A percentile compares a stretch with the other conserved stretches of the same genome.
phyloP scores from a whole-genome alignment of 2,888 invertebrate species.

The Nipponacmea schrenckii region DNA sequence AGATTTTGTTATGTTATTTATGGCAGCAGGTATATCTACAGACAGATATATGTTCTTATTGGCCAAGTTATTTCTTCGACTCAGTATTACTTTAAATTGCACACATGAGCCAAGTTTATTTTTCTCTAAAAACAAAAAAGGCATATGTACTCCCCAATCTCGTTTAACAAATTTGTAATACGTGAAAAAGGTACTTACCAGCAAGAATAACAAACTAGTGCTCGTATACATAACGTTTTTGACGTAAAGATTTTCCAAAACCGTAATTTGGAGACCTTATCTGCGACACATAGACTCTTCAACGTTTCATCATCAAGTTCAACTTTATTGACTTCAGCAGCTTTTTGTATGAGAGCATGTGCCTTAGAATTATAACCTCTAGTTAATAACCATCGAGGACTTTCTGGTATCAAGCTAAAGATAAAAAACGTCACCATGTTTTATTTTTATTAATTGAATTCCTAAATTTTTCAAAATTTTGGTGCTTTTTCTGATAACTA shows the following conservation, averaged over 20 bases:
- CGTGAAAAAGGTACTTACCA: not conserved
- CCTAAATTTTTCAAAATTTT: too few relatives aligned
- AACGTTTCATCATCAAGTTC: not conserved
- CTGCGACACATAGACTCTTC: not conserved
- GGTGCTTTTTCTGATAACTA: too few relatives aligned
- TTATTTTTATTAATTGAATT: not conserved
- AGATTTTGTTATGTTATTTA: too few relatives aligned
- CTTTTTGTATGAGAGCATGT: not conserved
- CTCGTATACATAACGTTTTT: not conserved
- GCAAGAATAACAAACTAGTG: not conserved
- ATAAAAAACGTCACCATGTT: not conserved
- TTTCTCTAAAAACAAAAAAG: too few relatives aligned
- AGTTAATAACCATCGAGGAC: slow-evolving; percentile 2
- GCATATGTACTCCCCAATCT: too few relatives aligned
- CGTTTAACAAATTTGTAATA: too few relatives aligned
- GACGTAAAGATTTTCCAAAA: not conserved
- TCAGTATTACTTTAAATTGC: not conserved
- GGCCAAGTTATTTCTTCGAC: too few relatives aligned
- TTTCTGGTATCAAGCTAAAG: not conserved
- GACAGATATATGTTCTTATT: too few relatives aligned
- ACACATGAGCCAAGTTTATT: not conserved
- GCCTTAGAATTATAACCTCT: not conserved
- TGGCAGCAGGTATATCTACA: too few relatives aligned
- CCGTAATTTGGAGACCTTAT: not conserved
- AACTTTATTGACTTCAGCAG: not conserved